Conservation (phyloP, 2,113 vertebrate genomes). For the Gambusia affinis region DNA sequence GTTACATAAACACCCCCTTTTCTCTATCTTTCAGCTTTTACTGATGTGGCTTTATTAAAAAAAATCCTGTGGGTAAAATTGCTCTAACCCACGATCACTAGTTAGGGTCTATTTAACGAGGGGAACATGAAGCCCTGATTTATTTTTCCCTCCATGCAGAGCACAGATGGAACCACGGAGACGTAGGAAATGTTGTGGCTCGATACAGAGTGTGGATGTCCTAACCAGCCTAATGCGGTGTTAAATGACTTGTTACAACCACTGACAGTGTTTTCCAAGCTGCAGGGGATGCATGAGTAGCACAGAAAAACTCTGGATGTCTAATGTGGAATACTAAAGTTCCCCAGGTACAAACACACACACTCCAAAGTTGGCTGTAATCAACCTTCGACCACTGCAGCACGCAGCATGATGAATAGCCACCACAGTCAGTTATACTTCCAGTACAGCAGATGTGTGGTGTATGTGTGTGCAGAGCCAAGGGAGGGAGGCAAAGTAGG, state of each 20-base stretch:
- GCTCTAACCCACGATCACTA: conserved; percentile 21
- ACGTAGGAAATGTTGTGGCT: conserved; percentile 13
- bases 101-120: conserved; percentile 23
- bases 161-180: conserved; percentile 8
- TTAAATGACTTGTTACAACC: conserved; percentile 43
- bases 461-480: conserved; percentile 39
- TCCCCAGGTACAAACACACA: conserved; percentile 3
- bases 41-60: conserved; percentile 45
- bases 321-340: conserved; percentile 26
- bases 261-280: conserved; percentile 23
- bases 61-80: conserved; percentile 20
- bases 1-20: background rate
- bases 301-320: conserved; percentile 24
- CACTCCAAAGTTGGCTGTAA: conserved; percentile 44
- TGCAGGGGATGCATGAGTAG: conserved; percentile 9
- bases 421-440: conserved; percentile 69
- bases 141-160: conserved; percentile 12
- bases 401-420: conserved; percentile 70
- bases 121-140: conserved; percentile 25
- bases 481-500: conserved; percentile 74
- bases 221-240: conserved; percentile 36
- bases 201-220: conserved; percentile 4
- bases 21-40: conserved; percentile 7
- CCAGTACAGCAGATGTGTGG: conserved; percentile 59
- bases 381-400: conserved; percentile 67